phyloP scores from a whole-genome alignment of 2,888 invertebrate species.

The Ischnura elegans region DNA sequence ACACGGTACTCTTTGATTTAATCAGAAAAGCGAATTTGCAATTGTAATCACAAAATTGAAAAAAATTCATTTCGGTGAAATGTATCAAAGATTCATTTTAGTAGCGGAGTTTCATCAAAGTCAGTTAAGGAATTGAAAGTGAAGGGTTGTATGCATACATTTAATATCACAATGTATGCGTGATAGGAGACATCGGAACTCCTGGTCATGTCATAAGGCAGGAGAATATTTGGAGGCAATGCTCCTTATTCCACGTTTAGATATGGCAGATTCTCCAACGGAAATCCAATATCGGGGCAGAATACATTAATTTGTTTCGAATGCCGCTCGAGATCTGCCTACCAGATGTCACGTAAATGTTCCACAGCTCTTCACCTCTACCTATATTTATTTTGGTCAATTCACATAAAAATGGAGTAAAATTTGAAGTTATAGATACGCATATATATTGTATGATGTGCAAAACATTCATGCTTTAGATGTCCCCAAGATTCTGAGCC shows the following conservation, averaged over 20 bases:
- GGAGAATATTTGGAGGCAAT: neutral
- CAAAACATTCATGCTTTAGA: too few species aligned
- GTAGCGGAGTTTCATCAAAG: neutral
- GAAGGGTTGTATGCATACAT: neutral
- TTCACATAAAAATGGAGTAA: too few species aligned
- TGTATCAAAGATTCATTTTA: neutral
- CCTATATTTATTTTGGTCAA: too few species aligned
- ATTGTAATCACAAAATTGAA: too few species aligned
- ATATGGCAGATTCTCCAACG: neutral
- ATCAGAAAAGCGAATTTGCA: too few species aligned
- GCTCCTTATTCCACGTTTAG: neutral
- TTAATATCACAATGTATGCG: neutral
- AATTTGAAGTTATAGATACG: too few species aligned
- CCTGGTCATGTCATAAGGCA: neutral
- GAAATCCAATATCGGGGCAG: neutral
- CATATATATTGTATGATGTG: too few species aligned
- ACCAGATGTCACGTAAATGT: neutral
- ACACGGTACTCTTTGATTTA: too few species aligned
- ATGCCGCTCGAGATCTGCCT: neutral
- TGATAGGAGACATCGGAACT: neutral
- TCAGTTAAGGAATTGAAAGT: neutral
- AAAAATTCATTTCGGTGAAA: too few species aligned
- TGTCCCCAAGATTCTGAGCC: too few species aligned
- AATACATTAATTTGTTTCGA: neutral
- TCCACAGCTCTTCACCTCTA: too few species aligned